Evolutionary conservation across 2,113 vertebrate genomes (phyloP), one percentile per base, ranked within the genome.

Genomic region (Lophura nycthemera): DNA sequence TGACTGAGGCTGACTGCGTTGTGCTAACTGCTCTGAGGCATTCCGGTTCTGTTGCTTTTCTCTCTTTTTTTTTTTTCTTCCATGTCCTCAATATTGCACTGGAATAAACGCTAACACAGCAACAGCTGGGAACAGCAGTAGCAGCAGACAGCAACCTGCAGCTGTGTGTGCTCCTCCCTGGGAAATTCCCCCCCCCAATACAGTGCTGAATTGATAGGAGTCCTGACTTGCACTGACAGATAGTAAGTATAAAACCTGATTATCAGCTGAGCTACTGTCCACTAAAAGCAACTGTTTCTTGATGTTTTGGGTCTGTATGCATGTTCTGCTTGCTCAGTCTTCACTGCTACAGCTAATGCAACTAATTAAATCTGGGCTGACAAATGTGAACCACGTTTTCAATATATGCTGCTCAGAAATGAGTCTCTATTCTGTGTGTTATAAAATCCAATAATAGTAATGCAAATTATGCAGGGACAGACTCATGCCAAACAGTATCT

Each of bases 121-220:
- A 96, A 70, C 88, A 97, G 78, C 91, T 96, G 95, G 74, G 38
- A 74, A 88, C 38, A 72, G 8, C 81, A 79, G 77, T 63, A 90
- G 56, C 30, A 73, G 4, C 59, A 86, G 54, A 92, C 34, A 3
- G 45, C 52, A 72, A 60, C 77, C 25, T 79, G 60, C 76, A 93
- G 73, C 65, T 86, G 56, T 73, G 56, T 0, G 0, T 25, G 54
- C 69, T 70, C 64, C 78, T 85, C 11, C 5, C 16, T 57, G 30
- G 30, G 30, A 57, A 57, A 12, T 19, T 17, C 13, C 13, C n/a
- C 5, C 11, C 11, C 59, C 8, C 48, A 7, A 1, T 69, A 48
- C 88, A 88, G 81, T 12, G 77, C 54, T 77, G 12, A 80, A 85
- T 78, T 2, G 0, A 52, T 74, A 69, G 52, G 25, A 77, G 32